Percentiles rank a stretch among this genome's conserved stretches.
Conservation (phyloP, 2,113 vertebrate species). For the Cololabis saira region DNA sequence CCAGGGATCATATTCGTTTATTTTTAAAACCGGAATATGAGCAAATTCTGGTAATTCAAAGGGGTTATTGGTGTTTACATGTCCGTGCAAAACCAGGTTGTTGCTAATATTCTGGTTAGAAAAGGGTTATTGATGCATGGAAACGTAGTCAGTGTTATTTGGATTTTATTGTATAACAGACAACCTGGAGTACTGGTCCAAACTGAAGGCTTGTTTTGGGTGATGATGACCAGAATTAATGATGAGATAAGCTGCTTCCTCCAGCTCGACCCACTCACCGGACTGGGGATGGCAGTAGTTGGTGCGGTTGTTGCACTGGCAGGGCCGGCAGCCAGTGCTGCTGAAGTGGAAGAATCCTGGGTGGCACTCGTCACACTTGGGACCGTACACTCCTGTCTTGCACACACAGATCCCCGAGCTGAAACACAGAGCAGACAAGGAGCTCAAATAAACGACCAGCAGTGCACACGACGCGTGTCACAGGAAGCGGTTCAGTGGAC, state of each 20-base stretch:
- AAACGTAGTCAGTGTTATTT: too few species aligned
- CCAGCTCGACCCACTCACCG: constrained; percentile 64
- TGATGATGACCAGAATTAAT: not conserved
- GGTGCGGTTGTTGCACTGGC: constrained; percentile 82
- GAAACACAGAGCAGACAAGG: constrained; percentile 29
- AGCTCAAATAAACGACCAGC: constrained; percentile 1
- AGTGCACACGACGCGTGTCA: not conserved
- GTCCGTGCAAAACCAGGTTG: too few species aligned
- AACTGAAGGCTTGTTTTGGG: not conserved
- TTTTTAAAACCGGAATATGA: too few species aligned
- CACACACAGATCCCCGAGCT: constrained; percentile 83
- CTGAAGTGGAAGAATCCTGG: constrained; percentile 84
- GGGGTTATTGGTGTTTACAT: too few species aligned
- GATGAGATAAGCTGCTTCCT: not conserved
- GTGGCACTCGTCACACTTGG: constrained; percentile 85
- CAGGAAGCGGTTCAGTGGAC: too few species aligned
- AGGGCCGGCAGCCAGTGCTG: constrained; percentile 79
- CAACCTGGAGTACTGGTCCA: too few species aligned
- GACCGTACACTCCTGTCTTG: constrained; percentile 81
- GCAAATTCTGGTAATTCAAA: too few species aligned
- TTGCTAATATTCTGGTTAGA: too few species aligned
- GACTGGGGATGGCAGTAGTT: constrained; percentile 83
- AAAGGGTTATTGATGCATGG: too few species aligned
- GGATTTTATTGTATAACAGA: too few species aligned
- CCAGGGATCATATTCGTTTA: too few species aligned